Conservation (phyloP, 2,797 vertebrate species). For the Enteromius fasciolatus region DNA sequence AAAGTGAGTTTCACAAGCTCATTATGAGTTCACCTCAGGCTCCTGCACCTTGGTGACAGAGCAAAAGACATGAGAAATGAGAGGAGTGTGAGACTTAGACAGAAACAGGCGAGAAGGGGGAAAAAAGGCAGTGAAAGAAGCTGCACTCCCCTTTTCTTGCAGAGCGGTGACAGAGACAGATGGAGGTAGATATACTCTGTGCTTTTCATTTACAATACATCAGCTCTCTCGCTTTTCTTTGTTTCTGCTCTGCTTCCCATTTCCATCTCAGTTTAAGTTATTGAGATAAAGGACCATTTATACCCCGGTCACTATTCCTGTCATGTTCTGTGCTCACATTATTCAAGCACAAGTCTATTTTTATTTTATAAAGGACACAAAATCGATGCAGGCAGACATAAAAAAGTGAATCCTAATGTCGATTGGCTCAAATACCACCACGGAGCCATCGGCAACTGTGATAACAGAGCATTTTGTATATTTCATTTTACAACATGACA, state of each 20-base stretch:
- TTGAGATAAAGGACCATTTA: constrained; percentile 8
- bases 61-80: constrained; percentile 51
- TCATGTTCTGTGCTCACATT: constrained; percentile 6
- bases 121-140: constrained; percentile 34
- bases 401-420: neutral
- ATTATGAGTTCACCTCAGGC: constrained; percentile 57
- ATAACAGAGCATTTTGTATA: neutral
- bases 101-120: constrained; percentile 36
- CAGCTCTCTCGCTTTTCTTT: constrained; percentile 1
- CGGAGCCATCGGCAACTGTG: neutral
- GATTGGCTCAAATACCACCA: neutral
- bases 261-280: neutral
- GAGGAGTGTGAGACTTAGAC: constrained; percentile 39
- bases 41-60: constrained; percentile 50
- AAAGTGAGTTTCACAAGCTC: constrained; percentile 53
- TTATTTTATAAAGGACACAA: neutral
- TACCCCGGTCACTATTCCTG: neutral
- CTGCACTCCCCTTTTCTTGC: constrained; percentile 21
- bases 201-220: constrained; percentile 43
- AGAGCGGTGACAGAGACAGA: constrained; percentile 45
- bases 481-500: neutral
- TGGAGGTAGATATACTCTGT: constrained; percentile 39
- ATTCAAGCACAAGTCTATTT: constrained; percentile 8
- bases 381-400: neutral
- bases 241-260: constrained; percentile 21